phyloP scores from a whole-genome alignment of 2,888 invertebrate species.

The Eupeodes luniger region DNA sequence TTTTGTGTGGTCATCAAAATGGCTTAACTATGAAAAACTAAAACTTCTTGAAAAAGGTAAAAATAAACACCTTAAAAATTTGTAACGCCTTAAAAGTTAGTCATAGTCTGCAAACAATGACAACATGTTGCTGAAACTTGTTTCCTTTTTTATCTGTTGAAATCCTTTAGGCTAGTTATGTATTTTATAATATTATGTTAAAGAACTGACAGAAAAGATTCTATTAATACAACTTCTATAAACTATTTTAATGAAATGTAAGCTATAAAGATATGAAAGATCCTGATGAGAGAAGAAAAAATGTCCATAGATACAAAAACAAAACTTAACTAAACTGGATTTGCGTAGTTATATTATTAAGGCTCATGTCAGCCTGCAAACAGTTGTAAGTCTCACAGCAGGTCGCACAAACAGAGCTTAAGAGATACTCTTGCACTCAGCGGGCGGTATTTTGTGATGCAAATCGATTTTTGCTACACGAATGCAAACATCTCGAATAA shows the following conservation, averaged over 20 bases:
- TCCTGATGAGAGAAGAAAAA: constrained; percentile 38
- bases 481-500: constrained; percentile 59
- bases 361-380: constrained; percentile 47
- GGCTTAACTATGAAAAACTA: too few relatives aligned
- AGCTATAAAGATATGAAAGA: constrained; percentile 35
- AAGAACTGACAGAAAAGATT: constrained; percentile 11
- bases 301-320: neutral
- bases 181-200: neutral
- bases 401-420: constrained; percentile 24
- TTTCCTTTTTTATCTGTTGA: too few relatives aligned
- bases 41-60: too few relatives aligned
- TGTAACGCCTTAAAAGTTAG: too few relatives aligned
- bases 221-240: constrained; percentile 24
- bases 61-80: too few relatives aligned
- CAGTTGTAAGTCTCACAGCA: constrained; percentile 64
- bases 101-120: too few relatives aligned
- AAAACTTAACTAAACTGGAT: constrained; percentile 23
- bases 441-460: constrained; percentile 61
- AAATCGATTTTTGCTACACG: constrained; percentile 61
- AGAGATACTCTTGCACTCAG: constrained; percentile 43
- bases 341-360: constrained; percentile 30
- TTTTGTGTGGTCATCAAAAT: too few relatives aligned
- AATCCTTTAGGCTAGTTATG: neutral
- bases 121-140: too few relatives aligned
- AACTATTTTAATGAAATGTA: constrained; percentile 41